Base-by-base conservation (phyloP, 2,113 vertebrate species). In the Sebastes schlegelii region DNA sequence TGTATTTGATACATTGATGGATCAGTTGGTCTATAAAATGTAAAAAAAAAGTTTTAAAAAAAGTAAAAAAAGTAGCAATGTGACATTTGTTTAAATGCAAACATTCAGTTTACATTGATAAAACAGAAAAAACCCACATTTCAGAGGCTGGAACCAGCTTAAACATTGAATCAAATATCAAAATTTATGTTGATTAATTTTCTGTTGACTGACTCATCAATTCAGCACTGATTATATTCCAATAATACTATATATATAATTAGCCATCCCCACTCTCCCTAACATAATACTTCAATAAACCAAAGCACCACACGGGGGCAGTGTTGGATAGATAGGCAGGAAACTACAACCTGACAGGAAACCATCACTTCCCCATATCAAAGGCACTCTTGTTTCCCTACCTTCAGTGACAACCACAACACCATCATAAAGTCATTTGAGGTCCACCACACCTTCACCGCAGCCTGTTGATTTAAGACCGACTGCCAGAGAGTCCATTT, bases 301-400 rank as follows among this genome's bases (percentile, higher is more conserved):
- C 1, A 14, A 19, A 45, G 0, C 40, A 67, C 68, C 92, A 91
- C 90, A 82, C 8, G 89, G 74, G 77, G 92, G 81, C 85, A 80
- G 74, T 79, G 84, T 83, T 75, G 66, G 2, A 58, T 55, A 52
- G 58, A 19, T 21, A 5, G 40, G 4, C 8, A 51, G 40, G 34
- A 76, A 63, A 14, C 14, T 12, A 16, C 85, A 80, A 57, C 48
- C 71, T 52, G 26, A 77, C 52, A 68, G 76, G 80, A 85, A 91
- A 83, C 23, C 70, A 42, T 11, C 8, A 68, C 49, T 78, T 79
- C 66, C 79, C 1, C 46, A 21, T 21, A 72, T 92, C 81, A 88
- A 85, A 85, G 62, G 26, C 21, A 1, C 34, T 6, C 60, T 46
- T 17, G 65, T 80, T 54, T 66, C 5, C 55, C 14, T 21, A 21